Conservation (phyloP, 2,888 invertebrate species). For the Oxycera nigricornis region DNA sequence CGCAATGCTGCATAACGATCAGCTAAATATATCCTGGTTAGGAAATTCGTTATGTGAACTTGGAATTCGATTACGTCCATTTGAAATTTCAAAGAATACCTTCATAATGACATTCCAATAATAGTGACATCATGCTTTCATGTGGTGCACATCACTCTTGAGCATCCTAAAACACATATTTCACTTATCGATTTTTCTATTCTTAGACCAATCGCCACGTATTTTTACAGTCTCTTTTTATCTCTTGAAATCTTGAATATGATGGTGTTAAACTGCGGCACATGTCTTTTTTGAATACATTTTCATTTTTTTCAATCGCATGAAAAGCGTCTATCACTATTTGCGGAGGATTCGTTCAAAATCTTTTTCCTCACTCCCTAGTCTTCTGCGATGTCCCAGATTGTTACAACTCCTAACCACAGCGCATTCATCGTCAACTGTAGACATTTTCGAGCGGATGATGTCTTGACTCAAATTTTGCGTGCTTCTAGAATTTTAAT, state of each 20-base stretch:
- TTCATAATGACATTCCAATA: too few relatives aligned
- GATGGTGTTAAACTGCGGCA: not conserved
- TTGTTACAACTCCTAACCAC: not conserved
- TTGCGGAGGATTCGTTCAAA: not conserved
- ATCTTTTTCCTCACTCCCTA: not conserved
- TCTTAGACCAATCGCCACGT: not conserved
- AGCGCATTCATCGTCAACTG: not conserved
- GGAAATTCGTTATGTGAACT: too few relatives aligned
- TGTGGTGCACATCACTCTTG: too few relatives aligned
- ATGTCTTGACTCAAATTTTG: slow-evolving; percentile 7
- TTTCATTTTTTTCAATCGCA: not conserved
- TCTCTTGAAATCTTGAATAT: not conserved
- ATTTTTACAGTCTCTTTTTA: not conserved
- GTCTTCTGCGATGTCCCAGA: not conserved
- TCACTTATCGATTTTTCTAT: too few relatives aligned
- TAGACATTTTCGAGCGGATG: not conserved
- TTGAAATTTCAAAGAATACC: too few relatives aligned
- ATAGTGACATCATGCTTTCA: too few relatives aligned
- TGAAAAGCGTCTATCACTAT: not conserved
- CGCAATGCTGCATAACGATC: too few relatives aligned
- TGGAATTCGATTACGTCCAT: too few relatives aligned
- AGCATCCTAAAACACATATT: too few relatives aligned
- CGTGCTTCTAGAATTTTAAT: slow-evolving; percentile 43
- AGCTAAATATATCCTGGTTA: too few relatives aligned
- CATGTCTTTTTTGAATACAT: not conserved